Conservation (phyloP, 2,797 vertebrate genomes). For the Hoplostethus mediterraneus region DNA sequence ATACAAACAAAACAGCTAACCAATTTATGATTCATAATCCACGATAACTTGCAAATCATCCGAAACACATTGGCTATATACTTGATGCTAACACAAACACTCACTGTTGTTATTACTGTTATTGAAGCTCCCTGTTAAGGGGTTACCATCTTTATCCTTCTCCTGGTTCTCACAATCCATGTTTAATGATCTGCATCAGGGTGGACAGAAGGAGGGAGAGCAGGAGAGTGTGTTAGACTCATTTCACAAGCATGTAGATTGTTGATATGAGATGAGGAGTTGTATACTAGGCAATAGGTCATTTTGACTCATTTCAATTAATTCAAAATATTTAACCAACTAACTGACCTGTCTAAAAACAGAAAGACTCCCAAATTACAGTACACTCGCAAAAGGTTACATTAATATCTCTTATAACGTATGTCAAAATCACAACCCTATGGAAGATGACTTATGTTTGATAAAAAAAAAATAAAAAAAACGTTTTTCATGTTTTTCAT, state of each 20-base stretch:
- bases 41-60: background rate
- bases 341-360: background rate
- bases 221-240: background rate
- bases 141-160: slow-evolving; percentile 96
- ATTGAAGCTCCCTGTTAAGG: slow-evolving; percentile 87
- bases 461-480: background rate
- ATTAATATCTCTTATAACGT: background rate
- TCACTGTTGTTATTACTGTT: slow-evolving; percentile 97
- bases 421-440: background rate
- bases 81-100: slow-evolving; percentile 53
- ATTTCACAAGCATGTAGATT: background rate
- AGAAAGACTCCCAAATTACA: background rate
- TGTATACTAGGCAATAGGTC: background rate
- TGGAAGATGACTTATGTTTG: background rate
- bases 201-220: background rate
- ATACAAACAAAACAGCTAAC: background rate
- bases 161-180: slow-evolving; percentile 99
- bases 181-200: slow-evolving; percentile 92
- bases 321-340: background rate
- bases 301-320: background rate
- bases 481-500: background rate
- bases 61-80: background rate
- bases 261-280: background rate
- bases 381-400: too few species aligned
- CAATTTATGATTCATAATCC: background rate